Evolutionary conservation across 2,888 invertebrate species (phyloP).

Genomic region (Melikaiella ostensackeni): DNA sequence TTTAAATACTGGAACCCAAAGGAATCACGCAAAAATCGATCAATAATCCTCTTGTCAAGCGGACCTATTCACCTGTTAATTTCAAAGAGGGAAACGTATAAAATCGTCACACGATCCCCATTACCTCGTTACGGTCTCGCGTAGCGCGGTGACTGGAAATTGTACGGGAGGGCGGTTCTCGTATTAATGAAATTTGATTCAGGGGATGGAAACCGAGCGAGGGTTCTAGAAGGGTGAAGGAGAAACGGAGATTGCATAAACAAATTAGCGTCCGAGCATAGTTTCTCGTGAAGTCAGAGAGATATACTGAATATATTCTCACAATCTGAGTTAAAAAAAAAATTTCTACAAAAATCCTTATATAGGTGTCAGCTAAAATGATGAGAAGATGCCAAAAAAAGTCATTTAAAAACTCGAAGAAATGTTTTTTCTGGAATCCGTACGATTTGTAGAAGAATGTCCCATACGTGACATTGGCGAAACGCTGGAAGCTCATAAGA

Average conservation of each 20-base stretch:
- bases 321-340: too few species aligned
- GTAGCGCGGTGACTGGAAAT: slow-evolving; percentile 36
- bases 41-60: neutral
- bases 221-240: slow-evolving; percentile 41
- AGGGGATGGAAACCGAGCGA: slow-evolving; percentile 36
- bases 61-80: neutral
- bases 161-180: slow-evolving; percentile 37
- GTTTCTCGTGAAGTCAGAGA: slow-evolving; percentile 50
- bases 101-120: slow-evolving; percentile 3
- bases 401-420: too few species aligned
- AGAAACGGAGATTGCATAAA: slow-evolving; percentile 58
- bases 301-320: slow-evolving; percentile 15
- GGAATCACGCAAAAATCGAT: neutral
- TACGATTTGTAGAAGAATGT: too few species aligned
- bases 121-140: slow-evolving; percentile 38
- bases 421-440: too few species aligned
- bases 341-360: too few species aligned
- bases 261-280: slow-evolving; percentile 60
- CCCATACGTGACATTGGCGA: slow-evolving; percentile 26
- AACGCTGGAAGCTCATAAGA: slow-evolving; percentile 7
- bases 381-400: too few species aligned
- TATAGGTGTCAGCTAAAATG: too few species aligned
- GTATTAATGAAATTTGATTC: slow-evolving; percentile 53
- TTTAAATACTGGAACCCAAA: neutral
- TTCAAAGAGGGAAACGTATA: neutral